Evolutionary conservation across 2,888 invertebrate genomes (phyloP).

Genomic region (Latheticus oryzae): DNA sequence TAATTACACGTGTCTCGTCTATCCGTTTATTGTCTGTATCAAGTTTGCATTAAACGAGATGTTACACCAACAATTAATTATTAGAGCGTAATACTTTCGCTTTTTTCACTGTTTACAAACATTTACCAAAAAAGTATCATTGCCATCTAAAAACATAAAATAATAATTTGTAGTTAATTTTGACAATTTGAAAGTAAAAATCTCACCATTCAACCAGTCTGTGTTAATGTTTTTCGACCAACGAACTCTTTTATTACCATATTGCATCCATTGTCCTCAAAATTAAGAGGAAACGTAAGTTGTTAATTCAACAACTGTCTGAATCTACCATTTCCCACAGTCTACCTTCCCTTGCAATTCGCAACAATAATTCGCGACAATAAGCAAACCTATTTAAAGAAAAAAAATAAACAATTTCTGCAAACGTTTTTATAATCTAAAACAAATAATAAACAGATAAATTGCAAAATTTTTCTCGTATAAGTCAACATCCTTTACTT

Average conservation of each 20-base stretch:
- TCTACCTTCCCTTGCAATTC: neutral
- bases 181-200: constrained; percentile 5
- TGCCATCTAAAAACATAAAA: too few relatives aligned
- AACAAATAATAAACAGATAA: constrained; percentile 48
- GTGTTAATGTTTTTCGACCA: constrained; percentile 1
- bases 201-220: constrained; percentile 1
- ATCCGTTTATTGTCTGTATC: too few relatives aligned
- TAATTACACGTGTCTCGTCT: too few relatives aligned
- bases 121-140: too few relatives aligned
- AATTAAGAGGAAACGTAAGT: too few relatives aligned
- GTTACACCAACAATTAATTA: constrained; percentile 21
- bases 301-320: constrained; percentile 2
- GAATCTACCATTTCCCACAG: constrained; percentile 7
- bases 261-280: constrained; percentile 6
- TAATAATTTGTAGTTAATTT: constrained; percentile 3
- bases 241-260: neutral
- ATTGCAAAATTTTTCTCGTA: constrained; percentile 46
- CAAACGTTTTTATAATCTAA: constrained; percentile 49
- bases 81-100: constrained; percentile 19
- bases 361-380: constrained; percentile 19
- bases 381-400: constrained; percentile 43
- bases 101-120: constrained; percentile 9
- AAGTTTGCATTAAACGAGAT: too few relatives aligned
- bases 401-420: constrained; percentile 49
- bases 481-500: constrained; percentile 50